Evolutionary conservation across 2,797 vertebrate genomes (phyloP).

Genomic region (Percopsis omiscomaycus): DNA sequence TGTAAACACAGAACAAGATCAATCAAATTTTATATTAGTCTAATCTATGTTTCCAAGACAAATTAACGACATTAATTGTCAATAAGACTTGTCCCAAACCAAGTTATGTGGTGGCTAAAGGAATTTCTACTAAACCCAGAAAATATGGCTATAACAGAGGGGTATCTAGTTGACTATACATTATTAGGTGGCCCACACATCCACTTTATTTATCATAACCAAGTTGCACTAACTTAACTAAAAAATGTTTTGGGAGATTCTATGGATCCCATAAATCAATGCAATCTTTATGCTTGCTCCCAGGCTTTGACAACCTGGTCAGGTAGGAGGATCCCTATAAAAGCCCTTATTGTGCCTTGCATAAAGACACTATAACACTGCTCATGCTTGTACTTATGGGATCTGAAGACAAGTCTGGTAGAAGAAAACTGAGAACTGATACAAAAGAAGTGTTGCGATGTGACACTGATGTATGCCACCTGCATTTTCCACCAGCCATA

Average conservation of each 20-base stretch:
- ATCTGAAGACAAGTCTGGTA: not conserved
- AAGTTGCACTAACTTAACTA: conserved; percentile 3
- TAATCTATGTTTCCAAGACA: conserved; percentile 25
- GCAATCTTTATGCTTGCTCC: not conserved
- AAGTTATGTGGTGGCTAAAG: conserved; percentile 15
- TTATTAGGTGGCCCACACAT: too few relatives aligned
- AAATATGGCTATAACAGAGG: too few relatives aligned
- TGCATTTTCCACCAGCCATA: too few relatives aligned
- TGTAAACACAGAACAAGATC: not conserved
- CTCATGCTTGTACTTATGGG: conserved; percentile 6
- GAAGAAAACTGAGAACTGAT: not conserved
- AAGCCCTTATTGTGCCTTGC: not conserved
- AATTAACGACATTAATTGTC: conserved; percentile 41
- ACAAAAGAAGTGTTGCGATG: too few relatives aligned
- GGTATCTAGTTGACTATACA: too few relatives aligned
- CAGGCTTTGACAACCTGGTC: too few relatives aligned
- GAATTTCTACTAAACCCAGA: conserved; percentile 39
- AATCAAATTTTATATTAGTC: not conserved
- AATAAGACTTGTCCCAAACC: conserved; percentile 31
- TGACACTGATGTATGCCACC: too few relatives aligned
- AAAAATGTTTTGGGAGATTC: conserved; percentile 4
- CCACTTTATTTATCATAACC: not conserved
- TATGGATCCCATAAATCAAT: not conserved
- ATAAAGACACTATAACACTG: not conserved
- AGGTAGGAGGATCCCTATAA: too few relatives aligned